phyloP scores from a whole-genome alignment of 1,140 invertebrate genomes.

The Ceratina japonica region DNA sequence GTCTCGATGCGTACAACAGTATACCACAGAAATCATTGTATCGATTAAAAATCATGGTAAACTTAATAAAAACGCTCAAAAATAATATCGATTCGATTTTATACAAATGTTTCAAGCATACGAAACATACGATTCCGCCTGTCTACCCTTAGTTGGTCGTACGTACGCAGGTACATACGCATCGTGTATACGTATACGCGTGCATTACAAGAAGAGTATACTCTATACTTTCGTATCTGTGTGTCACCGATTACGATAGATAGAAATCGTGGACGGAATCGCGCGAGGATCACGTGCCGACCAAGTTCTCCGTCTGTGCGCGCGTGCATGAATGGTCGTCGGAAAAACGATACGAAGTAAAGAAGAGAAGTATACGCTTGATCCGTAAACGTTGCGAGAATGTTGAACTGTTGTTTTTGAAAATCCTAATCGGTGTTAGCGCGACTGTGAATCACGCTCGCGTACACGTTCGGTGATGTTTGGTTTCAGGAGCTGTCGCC shows the following conservation, averaged over 20 bases:
- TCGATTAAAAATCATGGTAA: conserved; percentile 78
- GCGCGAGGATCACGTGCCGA: too few species aligned
- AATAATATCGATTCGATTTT: conserved; percentile 54
- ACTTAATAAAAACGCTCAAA: conserved; percentile 78
- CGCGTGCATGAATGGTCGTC: conserved; percentile 39
- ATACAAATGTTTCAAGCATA: conserved; percentile 22
- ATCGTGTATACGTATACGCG: conserved; percentile 57
- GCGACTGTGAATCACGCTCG: conserved; percentile 56
- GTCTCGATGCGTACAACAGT: conserved; percentile 72
- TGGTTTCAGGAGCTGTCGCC: conserved; percentile 80
- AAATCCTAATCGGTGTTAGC: background rate
- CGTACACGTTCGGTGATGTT: conserved; percentile 75
- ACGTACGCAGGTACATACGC: conserved; percentile 66
- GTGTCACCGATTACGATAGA: conserved; percentile 33
- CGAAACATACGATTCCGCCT: conserved; percentile 61
- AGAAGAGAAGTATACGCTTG: too few species aligned
- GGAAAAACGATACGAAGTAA: background rate
- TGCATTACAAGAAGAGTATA: conserved; percentile 55
- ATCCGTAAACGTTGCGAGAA: too few species aligned
- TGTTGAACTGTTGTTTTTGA: too few species aligned
- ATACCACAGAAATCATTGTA: conserved; percentile 79
- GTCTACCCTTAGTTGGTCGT: conserved; percentile 69
- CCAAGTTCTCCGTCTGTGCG: conserved; percentile 44
- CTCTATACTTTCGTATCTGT: conserved; percentile 61
- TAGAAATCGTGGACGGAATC: conserved; percentile 36